Percentiles rank a stretch among this genome's conserved stretches.
Evolutionary conservation across 2,888 invertebrate species (phyloP).

Genomic region (Sepiola atlantica): DNA sequence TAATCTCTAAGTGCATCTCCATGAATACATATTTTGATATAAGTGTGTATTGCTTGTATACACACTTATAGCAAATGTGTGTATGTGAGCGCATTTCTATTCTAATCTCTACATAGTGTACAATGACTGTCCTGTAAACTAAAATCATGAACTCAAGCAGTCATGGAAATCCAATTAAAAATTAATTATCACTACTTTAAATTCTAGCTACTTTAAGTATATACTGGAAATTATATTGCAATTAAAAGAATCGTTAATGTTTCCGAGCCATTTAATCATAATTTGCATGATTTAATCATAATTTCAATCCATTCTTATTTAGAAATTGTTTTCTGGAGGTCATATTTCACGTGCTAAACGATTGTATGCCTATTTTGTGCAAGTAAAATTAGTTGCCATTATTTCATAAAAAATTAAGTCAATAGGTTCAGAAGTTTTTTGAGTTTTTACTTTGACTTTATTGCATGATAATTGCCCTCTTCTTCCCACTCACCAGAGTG

Average conservation of each 20-base stretch:
- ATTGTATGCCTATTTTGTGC: background rate
- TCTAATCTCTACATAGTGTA: background rate
- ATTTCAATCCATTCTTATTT: background rate
- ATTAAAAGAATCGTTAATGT: background rate
- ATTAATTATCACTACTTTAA: constrained; percentile 7
- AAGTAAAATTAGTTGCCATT: background rate
- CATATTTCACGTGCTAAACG: background rate
- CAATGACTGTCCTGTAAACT: background rate
- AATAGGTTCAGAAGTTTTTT: too few species aligned
- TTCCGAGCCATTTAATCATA: background rate
- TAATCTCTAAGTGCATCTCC: too few species aligned
- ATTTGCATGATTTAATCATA: background rate
- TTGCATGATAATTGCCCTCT: too few species aligned
- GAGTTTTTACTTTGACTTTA: too few species aligned
- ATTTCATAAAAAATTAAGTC: background rate
- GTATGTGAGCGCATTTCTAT: background rate
- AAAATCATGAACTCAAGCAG: background rate
- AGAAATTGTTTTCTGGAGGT: background rate
- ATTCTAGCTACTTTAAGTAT: background rate
- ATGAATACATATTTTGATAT: too few species aligned
- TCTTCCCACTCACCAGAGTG: too few species aligned
- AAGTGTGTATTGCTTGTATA: too few species aligned
- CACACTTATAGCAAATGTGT: too few species aligned
- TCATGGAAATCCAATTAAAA: background rate
- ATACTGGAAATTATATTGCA: background rate